These are phyloP conservation scores for Dreissena polymorpha DNA, from an alignment of 1,140 invertebrate genomes.

Conservation along the genomic window DNA sequence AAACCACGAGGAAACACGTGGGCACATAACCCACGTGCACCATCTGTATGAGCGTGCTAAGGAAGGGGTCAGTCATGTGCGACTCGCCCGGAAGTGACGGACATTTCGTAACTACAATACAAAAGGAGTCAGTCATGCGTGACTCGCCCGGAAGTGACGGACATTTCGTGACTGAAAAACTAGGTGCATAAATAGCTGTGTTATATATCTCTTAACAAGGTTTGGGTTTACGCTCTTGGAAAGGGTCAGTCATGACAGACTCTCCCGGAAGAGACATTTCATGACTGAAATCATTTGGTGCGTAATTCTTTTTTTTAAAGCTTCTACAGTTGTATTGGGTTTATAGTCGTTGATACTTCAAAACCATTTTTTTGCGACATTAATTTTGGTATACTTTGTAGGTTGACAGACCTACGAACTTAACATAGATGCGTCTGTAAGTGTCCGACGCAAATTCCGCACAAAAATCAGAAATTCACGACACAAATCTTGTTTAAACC, in stretches of 20 bases:
- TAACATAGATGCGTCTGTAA: background rate
- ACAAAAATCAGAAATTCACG: background rate
- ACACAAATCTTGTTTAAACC: background rate
- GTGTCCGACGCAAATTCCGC: background rate
- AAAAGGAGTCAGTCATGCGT: slow-evolving; percentile 27
- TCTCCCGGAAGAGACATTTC: too few relatives aligned
- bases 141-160: slow-evolving; percentile 2
- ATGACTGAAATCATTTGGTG: too few relatives aligned
- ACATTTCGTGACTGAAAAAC: background rate
- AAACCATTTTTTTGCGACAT: too few relatives aligned
- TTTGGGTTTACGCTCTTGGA: too few relatives aligned
- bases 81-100: slow-evolving; percentile 5
- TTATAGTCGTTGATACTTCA: background rate
- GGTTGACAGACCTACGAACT: background rate
- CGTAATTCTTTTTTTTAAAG: too few relatives aligned
- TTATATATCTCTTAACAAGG: background rate
- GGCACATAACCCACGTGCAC: slow-evolving; percentile 23
- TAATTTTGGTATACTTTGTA: background rate
- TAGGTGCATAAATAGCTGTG: too few relatives aligned
- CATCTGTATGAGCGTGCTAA: slow-evolving; percentile 50
- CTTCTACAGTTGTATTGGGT: background rate
- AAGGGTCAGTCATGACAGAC: slow-evolving; percentile 7
- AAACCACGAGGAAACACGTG: slow-evolving; percentile 28
- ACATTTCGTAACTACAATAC: slow-evolving; percentile 24
- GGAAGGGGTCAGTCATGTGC: slow-evolving; percentile 13